Evolutionary conservation across 1,140 invertebrate species (phyloP).

Genomic region (Capitella teleta): DNA sequence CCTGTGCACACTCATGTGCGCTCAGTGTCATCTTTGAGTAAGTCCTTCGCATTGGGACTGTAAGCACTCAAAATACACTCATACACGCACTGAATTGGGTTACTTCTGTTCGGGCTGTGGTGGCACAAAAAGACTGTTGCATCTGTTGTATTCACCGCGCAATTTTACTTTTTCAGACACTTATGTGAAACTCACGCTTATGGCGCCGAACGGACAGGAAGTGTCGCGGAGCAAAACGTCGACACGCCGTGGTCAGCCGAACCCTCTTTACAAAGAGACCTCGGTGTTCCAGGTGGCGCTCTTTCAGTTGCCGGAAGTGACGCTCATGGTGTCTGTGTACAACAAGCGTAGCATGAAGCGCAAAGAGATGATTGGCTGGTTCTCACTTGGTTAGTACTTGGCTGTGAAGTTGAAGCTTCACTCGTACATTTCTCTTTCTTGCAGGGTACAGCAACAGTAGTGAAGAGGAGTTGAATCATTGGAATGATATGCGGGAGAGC

Average conservation of each 20-base stretch:
- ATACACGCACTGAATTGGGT: too few relatives aligned
- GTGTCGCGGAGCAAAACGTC: constrained; percentile 84
- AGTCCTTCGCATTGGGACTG: too few relatives aligned
- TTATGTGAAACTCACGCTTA: constrained; percentile 80
- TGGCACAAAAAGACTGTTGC: too few relatives aligned
- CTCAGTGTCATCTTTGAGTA: too few relatives aligned
- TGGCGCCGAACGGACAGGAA: constrained; percentile 83
- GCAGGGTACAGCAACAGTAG: constrained; percentile 72
- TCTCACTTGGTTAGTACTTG: constrained; percentile 56
- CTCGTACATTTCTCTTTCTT: constrained; percentile 4
- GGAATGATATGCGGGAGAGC: constrained; percentile 75
- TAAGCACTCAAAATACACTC: too few relatives aligned
- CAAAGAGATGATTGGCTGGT: constrained; percentile 94
- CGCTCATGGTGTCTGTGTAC: constrained; percentile 85
- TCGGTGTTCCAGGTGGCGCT: constrained; percentile 92
- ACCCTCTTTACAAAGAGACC: constrained; percentile 89
- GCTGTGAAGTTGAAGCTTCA: background rate
- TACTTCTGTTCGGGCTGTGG: too few relatives aligned
- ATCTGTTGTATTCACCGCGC: too few relatives aligned
- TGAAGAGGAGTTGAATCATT: constrained; percentile 82
- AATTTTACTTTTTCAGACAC: constrained; percentile 71
- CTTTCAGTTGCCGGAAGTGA: constrained; percentile 90
- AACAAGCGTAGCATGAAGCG: constrained; percentile 82
- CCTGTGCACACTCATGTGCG: too few relatives aligned
- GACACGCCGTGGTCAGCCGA: constrained; percentile 76